Conservation (phyloP, 2,113 vertebrate genomes). For the Polypterus senegalus region DNA sequence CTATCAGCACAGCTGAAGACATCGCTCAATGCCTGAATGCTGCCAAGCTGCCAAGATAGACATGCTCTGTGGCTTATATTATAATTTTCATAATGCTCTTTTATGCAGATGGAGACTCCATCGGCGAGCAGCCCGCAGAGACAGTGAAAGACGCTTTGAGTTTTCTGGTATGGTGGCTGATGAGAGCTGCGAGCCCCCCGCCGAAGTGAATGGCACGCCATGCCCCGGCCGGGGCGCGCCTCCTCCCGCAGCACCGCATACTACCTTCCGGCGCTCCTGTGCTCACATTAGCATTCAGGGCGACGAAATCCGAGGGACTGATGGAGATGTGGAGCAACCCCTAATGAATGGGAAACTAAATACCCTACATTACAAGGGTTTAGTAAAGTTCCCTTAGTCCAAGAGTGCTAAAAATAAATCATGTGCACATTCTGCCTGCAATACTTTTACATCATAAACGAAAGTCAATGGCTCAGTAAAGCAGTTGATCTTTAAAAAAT, state of each 20-base stretch:
- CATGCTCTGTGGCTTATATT: slow-evolving; percentile 59
- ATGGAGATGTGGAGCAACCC: slow-evolving; percentile 9
- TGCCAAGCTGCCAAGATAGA: slow-evolving; percentile 45
- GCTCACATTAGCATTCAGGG: slow-evolving; percentile 34
- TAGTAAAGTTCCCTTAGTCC: background rate
- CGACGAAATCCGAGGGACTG: slow-evolving; percentile 9
- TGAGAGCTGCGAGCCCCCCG: slow-evolving; percentile 45
- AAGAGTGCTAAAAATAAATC: background rate
- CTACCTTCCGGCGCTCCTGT: slow-evolving; percentile 7
- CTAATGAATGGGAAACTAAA: slow-evolving; percentile 4
- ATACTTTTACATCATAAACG: background rate
- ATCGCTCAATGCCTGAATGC: slow-evolving; percentile 51
- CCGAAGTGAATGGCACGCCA: slow-evolving; percentile 50
- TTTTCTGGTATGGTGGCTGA: slow-evolving; percentile 36
- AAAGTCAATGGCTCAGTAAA: background rate
- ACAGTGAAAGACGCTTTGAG: slow-evolving; percentile 61
- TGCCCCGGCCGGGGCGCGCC: slow-evolving; percentile 41
- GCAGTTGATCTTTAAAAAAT: background rate
- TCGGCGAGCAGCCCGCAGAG: slow-evolving; percentile 63
- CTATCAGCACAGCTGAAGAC: slow-evolving; percentile 47
- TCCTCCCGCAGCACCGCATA: slow-evolving; percentile 7
- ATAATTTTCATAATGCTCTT: slow-evolving; percentile 73
- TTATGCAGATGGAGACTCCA: slow-evolving; percentile 61
- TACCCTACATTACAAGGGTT: background rate
- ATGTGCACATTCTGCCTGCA: background rate